Base-by-base conservation (phyloP, 1,140 invertebrate genomes). In the Pseudomyrmex gracilis region DNA sequence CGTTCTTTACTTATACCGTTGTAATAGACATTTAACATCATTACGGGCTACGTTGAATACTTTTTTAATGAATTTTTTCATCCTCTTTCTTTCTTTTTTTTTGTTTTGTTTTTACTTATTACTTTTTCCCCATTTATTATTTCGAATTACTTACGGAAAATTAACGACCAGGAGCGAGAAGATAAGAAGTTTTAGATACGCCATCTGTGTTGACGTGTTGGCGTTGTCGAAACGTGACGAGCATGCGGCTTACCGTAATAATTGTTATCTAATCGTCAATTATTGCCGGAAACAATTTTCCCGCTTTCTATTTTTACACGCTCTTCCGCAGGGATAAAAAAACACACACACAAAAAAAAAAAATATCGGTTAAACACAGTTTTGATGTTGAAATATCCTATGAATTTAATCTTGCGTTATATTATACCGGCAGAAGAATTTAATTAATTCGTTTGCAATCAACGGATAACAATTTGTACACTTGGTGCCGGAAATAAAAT, bases 381-480 rank as follows among this genome's bases (percentile, higher is more conserved):
- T 47, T 73, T 34, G 58, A 68, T 17, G n/a, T 70, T 22, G 43
- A n/a, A 49, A 43, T 43, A 71, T 80, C 7, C 66, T 45, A 17
- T 58, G 66, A 80, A 80, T 80, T 80, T 80, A 80, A 80, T 80
- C 66, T 80, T 80, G 66, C 1, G 34, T 80, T 80, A 49, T 71
- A 70, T 80, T 80, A 80, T 80, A 15, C 15, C 8, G 55, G 9
- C 34, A 15, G 22, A 80, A 70, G 76, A 80, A 80, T 80, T 80
- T 80, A 80, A 80, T 80, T 80, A 80, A 80, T 78, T 47, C 76
- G 76, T 70, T 78, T 70, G 76, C 64, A 78, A 78, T 80, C 76
- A 80, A 57, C 66, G 64, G 20, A 58, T 71, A 80, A 80, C 66
- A 80, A 80, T 80, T 70, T 71, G 53, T 60, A 80, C 45, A 78